phyloP scores from a whole-genome alignment of 2,888 invertebrate genomes.

The Pollenia angustigena region DNA sequence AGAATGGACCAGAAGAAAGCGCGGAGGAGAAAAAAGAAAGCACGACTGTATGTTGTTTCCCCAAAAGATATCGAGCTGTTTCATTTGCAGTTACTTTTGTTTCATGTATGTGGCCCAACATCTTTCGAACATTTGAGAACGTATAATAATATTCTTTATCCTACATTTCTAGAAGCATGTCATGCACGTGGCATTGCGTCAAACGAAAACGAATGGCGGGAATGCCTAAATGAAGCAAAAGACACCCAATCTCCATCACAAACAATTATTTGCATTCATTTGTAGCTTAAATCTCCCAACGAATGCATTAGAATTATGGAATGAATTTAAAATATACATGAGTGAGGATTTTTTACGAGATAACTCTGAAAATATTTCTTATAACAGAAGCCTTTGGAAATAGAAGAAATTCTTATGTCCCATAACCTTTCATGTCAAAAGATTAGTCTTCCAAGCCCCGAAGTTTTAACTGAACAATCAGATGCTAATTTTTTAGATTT shows the following conservation, averaged over 20 bases:
- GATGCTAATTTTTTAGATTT: too few species aligned
- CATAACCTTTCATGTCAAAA: conserved; percentile 32
- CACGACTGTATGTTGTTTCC: too few species aligned
- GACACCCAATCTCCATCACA: background rate
- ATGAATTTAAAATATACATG: conserved; percentile 1
- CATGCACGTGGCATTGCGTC: too few species aligned
- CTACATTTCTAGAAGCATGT: too few species aligned
- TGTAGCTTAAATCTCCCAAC: background rate
- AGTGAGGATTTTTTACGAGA: background rate
- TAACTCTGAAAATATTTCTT: conserved; percentile 11
- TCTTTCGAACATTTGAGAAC: too few species aligned
- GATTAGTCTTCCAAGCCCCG: conserved; percentile 27
- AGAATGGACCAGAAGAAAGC: background rate
- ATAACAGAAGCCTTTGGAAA: conserved; percentile 3
- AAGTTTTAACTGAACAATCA: too few species aligned
- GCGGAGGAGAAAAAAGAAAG: background rate
- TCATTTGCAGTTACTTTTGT: too few species aligned
- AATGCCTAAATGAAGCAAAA: too few species aligned
- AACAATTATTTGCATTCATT: conserved; percentile 2
- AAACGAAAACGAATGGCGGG: too few species aligned
- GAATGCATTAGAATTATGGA: background rate
- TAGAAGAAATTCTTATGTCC: conserved; percentile 1
- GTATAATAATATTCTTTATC: too few species aligned
- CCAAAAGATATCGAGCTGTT: too few species aligned
- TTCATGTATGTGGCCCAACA: too few species aligned